A percentile compares a stretch with the other conserved stretches of the same genome.
These are phyloP conservation scores for Diceros bicornis DNA, from an alignment of 2,797 vertebrate genomes.

Conservation along the genomic window DNA sequence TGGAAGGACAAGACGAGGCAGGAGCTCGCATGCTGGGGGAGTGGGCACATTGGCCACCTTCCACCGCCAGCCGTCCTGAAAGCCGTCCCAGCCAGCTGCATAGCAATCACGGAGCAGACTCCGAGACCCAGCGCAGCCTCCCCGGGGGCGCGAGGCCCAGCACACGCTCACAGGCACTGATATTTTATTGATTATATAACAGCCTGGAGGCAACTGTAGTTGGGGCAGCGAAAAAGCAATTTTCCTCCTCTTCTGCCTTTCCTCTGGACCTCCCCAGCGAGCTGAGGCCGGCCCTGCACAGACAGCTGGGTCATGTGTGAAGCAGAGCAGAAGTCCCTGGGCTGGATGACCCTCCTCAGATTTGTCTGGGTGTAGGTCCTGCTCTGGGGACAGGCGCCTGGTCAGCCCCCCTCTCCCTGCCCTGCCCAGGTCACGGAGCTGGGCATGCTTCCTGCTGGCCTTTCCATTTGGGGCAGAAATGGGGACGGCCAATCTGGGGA, in stretches of 20 bases:
- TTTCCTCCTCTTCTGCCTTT: constrained; percentile 49
- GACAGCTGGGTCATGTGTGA: not conserved
- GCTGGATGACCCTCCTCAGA: not conserved
- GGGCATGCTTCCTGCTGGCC: not conserved
- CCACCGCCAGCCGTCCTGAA: not conserved
- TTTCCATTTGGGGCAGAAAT: not conserved
- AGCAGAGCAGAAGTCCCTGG: not conserved
- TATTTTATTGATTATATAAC: constrained; percentile 80
- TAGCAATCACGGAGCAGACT: not conserved
- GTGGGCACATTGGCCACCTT: accelerated
- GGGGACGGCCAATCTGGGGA: not conserved
- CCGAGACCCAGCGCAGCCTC: not conserved
- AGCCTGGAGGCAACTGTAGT: constrained; percentile 65
- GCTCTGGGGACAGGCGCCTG: no score
- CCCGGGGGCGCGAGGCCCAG: not conserved
- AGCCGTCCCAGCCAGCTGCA: accelerated
- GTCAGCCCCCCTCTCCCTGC: not conserved
- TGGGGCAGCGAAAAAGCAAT: not conserved
- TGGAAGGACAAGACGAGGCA: constrained; percentile 24
- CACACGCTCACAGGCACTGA: constrained; percentile 52
- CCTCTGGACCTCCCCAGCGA: not conserved
- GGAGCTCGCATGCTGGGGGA: accelerated
- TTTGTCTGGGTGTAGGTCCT: not conserved
- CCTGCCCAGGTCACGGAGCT: not conserved
- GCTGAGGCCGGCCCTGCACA: not conserved